phyloP scores from a whole-genome alignment of 2,797 vertebrate species.

The Sebastes reedi region DNA sequence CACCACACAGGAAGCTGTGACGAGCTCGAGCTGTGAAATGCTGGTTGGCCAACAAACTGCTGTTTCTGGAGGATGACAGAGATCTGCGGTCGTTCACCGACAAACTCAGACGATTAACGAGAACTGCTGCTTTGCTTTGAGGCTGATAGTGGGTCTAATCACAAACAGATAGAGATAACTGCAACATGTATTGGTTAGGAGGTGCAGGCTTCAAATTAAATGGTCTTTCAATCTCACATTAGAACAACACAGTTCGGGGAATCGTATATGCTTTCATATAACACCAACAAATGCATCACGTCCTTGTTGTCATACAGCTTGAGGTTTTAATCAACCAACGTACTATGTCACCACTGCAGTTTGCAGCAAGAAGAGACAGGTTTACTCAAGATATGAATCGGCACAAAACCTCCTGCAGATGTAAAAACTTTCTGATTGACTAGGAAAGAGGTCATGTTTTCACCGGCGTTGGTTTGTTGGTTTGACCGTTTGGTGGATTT shows the following conservation, averaged over 20 bases:
- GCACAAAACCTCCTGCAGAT: neutral
- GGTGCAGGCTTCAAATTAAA: neutral
- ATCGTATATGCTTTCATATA: neutral
- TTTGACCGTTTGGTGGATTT: no score
- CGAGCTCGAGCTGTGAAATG: constrained; percentile 60
- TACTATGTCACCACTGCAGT: neutral
- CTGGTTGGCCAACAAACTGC: constrained; percentile 46
- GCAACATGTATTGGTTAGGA: neutral
- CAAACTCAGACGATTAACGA: neutral
- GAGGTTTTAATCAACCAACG: neutral
- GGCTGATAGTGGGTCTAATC: neutral
- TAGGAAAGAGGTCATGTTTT: no score
- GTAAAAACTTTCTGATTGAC: neutral
- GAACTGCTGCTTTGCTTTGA: constrained; percentile 7
- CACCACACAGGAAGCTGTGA: constrained; percentile 83
- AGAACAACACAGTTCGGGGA: constrained; percentile 22
- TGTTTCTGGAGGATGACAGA: constrained; percentile 59
- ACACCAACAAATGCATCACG: constrained; percentile 42
- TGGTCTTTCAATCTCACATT: neutral
- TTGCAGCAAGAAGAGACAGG: neutral
- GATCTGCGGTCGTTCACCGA: constrained; percentile 40
- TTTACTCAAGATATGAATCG: neutral
- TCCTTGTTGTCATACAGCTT: neutral
- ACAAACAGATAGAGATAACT: neutral
- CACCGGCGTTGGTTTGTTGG: no score